Evolutionary conservation across 2,888 invertebrate genomes (phyloP).

Genomic region (Agrochola lota): DNA sequence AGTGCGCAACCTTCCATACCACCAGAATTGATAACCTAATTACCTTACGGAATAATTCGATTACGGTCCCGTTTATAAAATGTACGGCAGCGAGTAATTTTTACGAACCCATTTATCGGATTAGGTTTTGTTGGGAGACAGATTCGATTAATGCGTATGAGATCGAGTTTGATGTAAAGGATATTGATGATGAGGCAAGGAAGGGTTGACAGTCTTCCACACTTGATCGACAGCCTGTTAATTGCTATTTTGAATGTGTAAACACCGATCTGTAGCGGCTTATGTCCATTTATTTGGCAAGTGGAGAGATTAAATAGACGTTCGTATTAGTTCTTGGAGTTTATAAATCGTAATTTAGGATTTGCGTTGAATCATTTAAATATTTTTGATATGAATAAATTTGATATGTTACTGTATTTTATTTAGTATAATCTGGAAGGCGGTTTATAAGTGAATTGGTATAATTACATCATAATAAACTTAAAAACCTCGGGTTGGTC

Average conservation of each 20-base stretch:
- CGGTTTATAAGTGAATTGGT: not conserved
- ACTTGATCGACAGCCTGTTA: slow-evolving; percentile 75
- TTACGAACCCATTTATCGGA: slow-evolving; percentile 57
- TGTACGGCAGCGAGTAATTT: slow-evolving; percentile 44
- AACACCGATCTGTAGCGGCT: slow-evolving; percentile 45
- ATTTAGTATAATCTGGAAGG: not conserved
- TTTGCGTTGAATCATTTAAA: not conserved
- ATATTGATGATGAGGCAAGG: slow-evolving; percentile 71
- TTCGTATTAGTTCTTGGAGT: not conserved
- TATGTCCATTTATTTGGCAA: slow-evolving; percentile 44
- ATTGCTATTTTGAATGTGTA: slow-evolving; percentile 73
- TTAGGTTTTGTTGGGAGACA: slow-evolving; percentile 66
- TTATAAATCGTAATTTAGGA: not conserved
- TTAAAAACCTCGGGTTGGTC: too few relatives aligned
- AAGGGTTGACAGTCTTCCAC: slow-evolving; percentile 63
- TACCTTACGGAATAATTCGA: slow-evolving; percentile 46
- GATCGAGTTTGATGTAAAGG: slow-evolving; percentile 64
- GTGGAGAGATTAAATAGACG: slow-evolving; percentile 10
- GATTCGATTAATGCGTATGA: slow-evolving; percentile 71
- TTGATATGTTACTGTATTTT: not conserved
- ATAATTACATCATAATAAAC: not conserved
- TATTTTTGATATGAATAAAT: not conserved
- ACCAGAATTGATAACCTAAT: slow-evolving; percentile 47
- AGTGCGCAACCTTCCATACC: slow-evolving; percentile 21
- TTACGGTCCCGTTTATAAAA: slow-evolving; percentile 54